phyloP scores from a whole-genome alignment of 2,797 vertebrate species.

The Pogonophryne albipinna region DNA sequence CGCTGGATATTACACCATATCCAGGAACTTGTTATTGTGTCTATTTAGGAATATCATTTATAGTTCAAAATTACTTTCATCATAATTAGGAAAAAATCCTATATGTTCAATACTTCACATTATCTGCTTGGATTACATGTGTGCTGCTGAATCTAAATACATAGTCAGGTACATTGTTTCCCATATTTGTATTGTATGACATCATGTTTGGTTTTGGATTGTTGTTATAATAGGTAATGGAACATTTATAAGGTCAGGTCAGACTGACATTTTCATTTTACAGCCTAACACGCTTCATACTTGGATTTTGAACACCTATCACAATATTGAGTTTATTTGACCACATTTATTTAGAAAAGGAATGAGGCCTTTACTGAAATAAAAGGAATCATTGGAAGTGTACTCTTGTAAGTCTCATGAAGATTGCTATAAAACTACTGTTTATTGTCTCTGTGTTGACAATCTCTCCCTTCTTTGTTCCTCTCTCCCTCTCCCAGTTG shows the following conservation, averaged over 20 bases:
- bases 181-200: neutral
- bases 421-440: neutral
- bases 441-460: neutral
- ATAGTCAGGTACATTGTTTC: neutral
- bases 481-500: conserved; percentile 81
- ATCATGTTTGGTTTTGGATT: neutral
- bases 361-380: neutral
- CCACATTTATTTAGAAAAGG: neutral
- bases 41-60: neutral
- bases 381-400: neutral
- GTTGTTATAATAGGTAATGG: neutral
- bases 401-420: neutral
- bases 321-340: neutral
- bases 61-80: neutral
- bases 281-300: neutral
- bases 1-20: neutral
- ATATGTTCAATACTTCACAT: neutral
- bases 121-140: neutral
- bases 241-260: conserved; percentile 38
- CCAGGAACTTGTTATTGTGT: neutral
- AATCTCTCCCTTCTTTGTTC: neutral
- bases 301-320: conserved; percentile 18
- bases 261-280: conserved; percentile 30
- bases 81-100: neutral
- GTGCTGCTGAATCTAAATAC: neutral